Base-by-base conservation (phyloP, 2,888 invertebrate species). In the Lithophane semibrunnea region DNA sequence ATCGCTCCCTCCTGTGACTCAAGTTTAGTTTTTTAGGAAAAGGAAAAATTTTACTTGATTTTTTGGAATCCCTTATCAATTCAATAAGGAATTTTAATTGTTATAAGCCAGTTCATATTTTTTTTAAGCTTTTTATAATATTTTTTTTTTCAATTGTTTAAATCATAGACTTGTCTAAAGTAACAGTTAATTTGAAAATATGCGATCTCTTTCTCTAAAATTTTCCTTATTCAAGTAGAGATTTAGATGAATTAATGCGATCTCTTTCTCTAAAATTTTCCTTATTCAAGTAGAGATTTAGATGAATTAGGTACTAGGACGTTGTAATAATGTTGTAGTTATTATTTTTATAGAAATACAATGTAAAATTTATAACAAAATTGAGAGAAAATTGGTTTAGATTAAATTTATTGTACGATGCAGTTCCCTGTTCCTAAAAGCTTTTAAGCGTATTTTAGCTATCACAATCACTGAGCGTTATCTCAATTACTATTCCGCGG, bases 391-490 rank as follows among this genome's bases (percentile, higher is more conserved):
- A 72, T 49, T 3, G 8, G 4, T 21, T 58, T 74, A 10, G 1
- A 9, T 8, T 7, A 47, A 60, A 79, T 65, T 71, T 44, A 52
- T 56, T 44, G 18, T 58, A 24, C n/a, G 12, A 37, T 69, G 3
- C 52, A 60, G 21, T 69, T 44, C 18, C 52, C 24, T n/a, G 58
- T 65, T 72, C 56, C 47, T 10, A 60, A 64, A 76, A 73, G 64
- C 61, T 71, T 66, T 84, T 61, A 84, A 73, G 52, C 60, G 29
- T 63, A 72, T 72, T 84, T 58, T 24, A 67, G 56, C 54, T 69
- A 61, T 77, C 42, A 61, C 21, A 74, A 70, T 66, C 49, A 73
- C 68, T 60, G 47, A 71, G 52, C 63, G 37, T 76, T 74, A 65
- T 61, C 60, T 63, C 52, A 76, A 60, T 73, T 78, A 70, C 12